Evolutionary conservation across 2,113 vertebrate species (phyloP).

Genomic region (Hemibagrus wyckioides): DNA sequence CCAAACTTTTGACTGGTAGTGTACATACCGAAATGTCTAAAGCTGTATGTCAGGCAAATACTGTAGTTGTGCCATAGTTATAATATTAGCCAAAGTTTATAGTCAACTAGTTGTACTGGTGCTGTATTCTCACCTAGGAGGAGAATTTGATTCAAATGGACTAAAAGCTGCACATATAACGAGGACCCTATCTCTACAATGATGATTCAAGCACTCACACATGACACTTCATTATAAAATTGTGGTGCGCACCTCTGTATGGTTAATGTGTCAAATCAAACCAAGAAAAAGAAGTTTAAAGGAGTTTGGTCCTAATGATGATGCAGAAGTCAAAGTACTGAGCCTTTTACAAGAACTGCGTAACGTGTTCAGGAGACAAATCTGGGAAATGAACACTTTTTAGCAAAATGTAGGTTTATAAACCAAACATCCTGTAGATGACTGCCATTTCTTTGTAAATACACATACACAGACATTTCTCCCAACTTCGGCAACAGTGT

Average conservation of each 20-base stretch:
- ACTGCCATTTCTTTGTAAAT: no score
- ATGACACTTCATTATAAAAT: neutral
- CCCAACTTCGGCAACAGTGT: no score
- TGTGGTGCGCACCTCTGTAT: neutral
- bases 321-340: neutral
- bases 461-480: no score
- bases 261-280: neutral
- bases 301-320: neutral
- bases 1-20: no score
- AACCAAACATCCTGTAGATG: no score
- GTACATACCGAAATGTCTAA: no score
- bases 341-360: neutral
- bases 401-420: no score
- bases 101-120: neutral
- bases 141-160: neutral
- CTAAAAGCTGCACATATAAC: neutral
- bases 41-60: neutral
- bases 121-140: neutral
- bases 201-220: neutral
- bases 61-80: neutral
- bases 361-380: neutral
- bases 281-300: conserved; percentile 26
- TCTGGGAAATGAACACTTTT: no score
- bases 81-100: neutral
- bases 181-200: neutral